These are phyloP conservation scores for Sturnus vulgaris DNA, from an alignment of 2,113 vertebrate genomes.

Conservation along the genomic window DNA sequence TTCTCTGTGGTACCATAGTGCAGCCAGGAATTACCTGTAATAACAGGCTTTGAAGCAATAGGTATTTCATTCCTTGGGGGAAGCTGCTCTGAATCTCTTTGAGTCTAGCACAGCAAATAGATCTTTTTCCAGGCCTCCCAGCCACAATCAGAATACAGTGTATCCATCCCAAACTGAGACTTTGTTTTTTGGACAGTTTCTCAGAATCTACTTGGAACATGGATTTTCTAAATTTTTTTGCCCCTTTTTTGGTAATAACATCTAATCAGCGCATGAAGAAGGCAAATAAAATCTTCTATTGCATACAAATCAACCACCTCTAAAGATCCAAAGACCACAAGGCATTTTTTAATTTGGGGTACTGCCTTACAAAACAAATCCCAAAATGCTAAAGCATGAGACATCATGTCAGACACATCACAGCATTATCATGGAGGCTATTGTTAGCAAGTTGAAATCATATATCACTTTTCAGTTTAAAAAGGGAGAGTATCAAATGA, in stretches of 20 bases:
- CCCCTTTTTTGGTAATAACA: background rate
- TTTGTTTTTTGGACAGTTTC: background rate
- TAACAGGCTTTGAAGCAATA: background rate
- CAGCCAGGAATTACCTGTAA: background rate
- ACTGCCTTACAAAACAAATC: slow-evolving; percentile 37
- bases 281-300: slow-evolving; percentile 7
- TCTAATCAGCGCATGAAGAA: background rate
- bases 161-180: background rate
- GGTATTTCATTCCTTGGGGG: background rate
- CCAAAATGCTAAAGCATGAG: background rate
- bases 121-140: background rate
- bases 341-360: slow-evolving; percentile 29
- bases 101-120: background rate
- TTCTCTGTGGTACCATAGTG: background rate
- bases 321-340: slow-evolving; percentile 21
- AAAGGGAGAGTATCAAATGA: slow-evolving; percentile 69
- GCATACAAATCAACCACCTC: slow-evolving; percentile 2
- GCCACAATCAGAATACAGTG: rapidly evolving
- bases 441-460: slow-evolving; percentile 64
- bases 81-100: background rate
- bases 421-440: slow-evolving; percentile 26
- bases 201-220: background rate
- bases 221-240: background rate
- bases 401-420: slow-evolving; percentile 29
- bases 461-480: slow-evolving; percentile 72